Evolutionary conservation across 2,888 invertebrate species (phyloP), one percentile per base, ranked within the genome.

Genomic region (Noctua pronuba): DNA sequence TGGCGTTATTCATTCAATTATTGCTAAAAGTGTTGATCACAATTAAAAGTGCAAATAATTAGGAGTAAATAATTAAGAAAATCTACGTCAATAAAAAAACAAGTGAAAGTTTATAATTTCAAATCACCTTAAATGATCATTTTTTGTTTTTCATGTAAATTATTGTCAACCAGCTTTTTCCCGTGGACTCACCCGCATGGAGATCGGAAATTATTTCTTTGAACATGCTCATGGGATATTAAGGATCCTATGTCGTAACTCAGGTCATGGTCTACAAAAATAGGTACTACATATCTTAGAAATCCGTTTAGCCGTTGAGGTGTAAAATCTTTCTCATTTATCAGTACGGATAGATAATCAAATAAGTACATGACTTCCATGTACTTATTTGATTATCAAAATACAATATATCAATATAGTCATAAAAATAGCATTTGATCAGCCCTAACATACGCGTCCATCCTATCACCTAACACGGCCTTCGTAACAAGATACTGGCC

Each of bases 401-500:
- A 62, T 66, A 0, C 21, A n/a, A n/a, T n/a, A n/a, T n/a, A n/a
- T n/a, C n/a, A n/a, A n/a, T n/a, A n/a, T n/a, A n/a, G n/a, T 75
- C 35, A 55, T 52, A 49, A 69, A 71, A 68, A 5, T n/a, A 38
- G 7, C 35, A 31, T 71, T 44, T 64, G n/a, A 62, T 72, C 35
- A 58, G 28, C 18, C 28, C 52, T 28, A 65, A 35, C 2, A 35
- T 35, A 62, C 0, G 62, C 24, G 31, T 38, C 62, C 24, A 38
- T 31, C n/a, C n/a, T n/a, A 62, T 31, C 49, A 60, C 73, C 85
- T 44, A 67, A 60, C 31, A 60, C 2, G 28, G 44, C 49, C 44
- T 18, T 71, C 70, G 73, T 70, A 75, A 85, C 77, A 41, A 46
- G 75, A 68, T 78, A 75, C 62, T 62, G 60, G 21, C 78, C 73